Evolutionary conservation across 2,888 invertebrate species (phyloP), one percentile per base, ranked within the genome.

Genomic region (Pelosia muscerda): DNA sequence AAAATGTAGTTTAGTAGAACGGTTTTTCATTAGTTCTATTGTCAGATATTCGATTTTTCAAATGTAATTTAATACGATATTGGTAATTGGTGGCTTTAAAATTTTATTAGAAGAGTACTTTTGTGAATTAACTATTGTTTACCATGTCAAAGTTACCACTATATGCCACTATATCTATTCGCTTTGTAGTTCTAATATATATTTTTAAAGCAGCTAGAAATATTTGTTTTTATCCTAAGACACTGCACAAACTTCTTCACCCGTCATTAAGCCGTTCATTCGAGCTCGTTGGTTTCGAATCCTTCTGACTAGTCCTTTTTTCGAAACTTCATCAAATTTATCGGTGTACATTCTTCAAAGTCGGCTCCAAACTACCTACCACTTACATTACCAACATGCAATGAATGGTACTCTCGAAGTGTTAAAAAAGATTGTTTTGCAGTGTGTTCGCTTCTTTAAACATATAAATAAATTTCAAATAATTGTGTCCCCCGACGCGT

Each of bases 391-490:
- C 8, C 26, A 6, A 11, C 23, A 25, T 42, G 22, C 28, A 63
- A 1, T 19, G 22, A 54, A 15, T 8, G 58, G 53, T 53, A 54
- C 31, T 34, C 59, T 42, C 9, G 9, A 49, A 49, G 49, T 49
- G 49, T 63, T 59, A 38, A 59, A 58, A 58, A 25, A 31, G 58
- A 57, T 65, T 59, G 28, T 57, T 28, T 72, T 71, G 73, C 78
- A 79, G 81, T 81, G 81, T 80, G 81, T 81, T 79, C 78, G 73
- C 75, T 74, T 64, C 71, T 72, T 75, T 69, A 81, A 79, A 80
- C 80, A 85, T 84, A 86, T 84, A 88, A 89, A 92, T 92, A 92
- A 92, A 92, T 92, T 91, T 84, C 85, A 77, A 79, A 86, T 90
- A 91, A 92, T 92, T 91, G 88, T 85, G 81, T 83, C 81, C 75